These are phyloP conservation scores for Dromococcyx pavoninus DNA, from an alignment of 2,797 vertebrate genomes.

Conservation along the genomic window DNA sequence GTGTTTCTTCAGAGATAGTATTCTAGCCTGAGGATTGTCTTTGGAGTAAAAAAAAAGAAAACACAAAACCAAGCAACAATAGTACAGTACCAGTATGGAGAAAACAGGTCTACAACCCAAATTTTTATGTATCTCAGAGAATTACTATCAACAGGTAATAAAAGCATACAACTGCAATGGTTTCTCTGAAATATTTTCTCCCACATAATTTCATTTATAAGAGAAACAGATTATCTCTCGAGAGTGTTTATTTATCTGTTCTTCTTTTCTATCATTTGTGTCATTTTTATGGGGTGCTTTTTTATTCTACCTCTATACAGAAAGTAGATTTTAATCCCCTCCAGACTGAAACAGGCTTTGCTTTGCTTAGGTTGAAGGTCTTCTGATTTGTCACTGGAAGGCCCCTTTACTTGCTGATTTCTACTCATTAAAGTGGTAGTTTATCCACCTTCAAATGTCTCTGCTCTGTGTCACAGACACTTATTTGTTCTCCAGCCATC, in stretches of 20 bases:
- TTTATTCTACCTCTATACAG: background rate
- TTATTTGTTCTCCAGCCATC: constrained; percentile 88
- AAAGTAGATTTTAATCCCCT: background rate
- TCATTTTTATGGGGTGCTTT: background rate
- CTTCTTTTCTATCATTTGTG: background rate
- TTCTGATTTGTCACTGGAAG: constrained; percentile 73
- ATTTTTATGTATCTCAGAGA: background rate
- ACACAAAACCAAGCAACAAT: background rate
- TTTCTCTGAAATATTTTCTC: background rate
- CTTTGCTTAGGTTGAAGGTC: constrained; percentile 55
- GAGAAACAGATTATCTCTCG: background rate
- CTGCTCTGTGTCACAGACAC: constrained; percentile 88
- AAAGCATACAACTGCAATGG: background rate
- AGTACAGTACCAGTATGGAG: background rate
- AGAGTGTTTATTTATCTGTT: background rate
- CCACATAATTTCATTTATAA: background rate
- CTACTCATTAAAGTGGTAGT: constrained; percentile 86
- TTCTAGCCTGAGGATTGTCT: background rate
- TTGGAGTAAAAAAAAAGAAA: background rate
- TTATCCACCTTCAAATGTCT: constrained; percentile 82
- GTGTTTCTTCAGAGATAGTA: background rate
- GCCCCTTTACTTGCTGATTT: constrained; percentile 84
- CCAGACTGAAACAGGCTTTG: constrained; percentile 45
- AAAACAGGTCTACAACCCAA: background rate
- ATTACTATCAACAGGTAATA: constrained; percentile 36